Percentiles rank a stretch among this genome's conserved stretches.
Conservation (phyloP, 2,113 vertebrate species). For the Tragelaphus strepsiceros region DNA sequence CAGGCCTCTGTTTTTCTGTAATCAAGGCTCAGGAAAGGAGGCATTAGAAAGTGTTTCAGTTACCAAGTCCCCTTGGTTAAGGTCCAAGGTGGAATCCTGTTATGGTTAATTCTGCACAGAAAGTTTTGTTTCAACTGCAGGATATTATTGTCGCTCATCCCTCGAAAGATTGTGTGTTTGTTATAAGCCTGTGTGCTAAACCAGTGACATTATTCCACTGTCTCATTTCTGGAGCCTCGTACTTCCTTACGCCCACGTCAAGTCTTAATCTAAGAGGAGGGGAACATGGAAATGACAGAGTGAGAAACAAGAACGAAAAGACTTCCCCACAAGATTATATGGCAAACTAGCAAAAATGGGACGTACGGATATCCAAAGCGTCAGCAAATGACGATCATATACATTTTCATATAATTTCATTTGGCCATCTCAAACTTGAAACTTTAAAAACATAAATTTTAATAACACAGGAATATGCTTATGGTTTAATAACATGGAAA, state of each 20-base stretch:
- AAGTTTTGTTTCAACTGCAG: not conserved
- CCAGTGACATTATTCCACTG: not conserved
- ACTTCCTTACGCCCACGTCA: not conserved
- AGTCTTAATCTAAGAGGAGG: not conserved
- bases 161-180: not conserved
- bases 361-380: not conserved
- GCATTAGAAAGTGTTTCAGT: not conserved
- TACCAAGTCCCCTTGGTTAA: not conserved
- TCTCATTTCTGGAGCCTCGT: not conserved
- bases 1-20: not conserved
- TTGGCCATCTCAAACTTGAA: not conserved
- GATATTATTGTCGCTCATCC: not conserved
- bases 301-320: not conserved
- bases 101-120: not conserved
- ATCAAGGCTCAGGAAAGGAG: not conserved
- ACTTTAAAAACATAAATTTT: not conserved
- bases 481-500: not conserved
- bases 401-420: not conserved
- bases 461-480: not conserved
- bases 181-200: not conserved
- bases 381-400: not conserved
- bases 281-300: not conserved
- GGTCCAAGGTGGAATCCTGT: not conserved
- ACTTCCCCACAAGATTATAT: not conserved
- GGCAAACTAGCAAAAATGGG: not conserved